Conservation (phyloP, 2,113 vertebrate species). For the Eretmochelys imbricata region DNA sequence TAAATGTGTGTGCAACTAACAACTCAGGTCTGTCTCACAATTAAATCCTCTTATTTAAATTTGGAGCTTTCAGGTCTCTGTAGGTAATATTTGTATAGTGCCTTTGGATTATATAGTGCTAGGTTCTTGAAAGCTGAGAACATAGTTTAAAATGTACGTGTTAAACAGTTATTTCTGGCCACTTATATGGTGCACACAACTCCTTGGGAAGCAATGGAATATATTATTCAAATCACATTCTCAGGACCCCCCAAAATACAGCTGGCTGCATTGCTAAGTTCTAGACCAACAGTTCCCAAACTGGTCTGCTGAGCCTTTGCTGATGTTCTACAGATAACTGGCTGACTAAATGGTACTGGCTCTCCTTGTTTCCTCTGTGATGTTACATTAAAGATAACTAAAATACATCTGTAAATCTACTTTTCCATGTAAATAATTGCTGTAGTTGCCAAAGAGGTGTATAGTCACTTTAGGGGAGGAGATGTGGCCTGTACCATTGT, state of each 20-base stretch:
- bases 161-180: background rate
- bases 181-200: background rate
- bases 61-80: background rate
- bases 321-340: background rate
- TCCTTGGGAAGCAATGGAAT: background rate
- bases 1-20: background rate
- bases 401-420: background rate
- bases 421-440: background rate
- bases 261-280: background rate
- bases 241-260: background rate
- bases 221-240: background rate
- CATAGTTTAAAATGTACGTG: background rate
- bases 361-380: background rate
- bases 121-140: background rate
- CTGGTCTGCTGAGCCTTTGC: background rate
- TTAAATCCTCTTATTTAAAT: background rate
- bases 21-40: background rate
- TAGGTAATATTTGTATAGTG: background rate
- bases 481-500: background rate
- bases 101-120: background rate
- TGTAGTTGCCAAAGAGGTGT: background rate
- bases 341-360: background rate
- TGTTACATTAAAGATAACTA: accelerated
- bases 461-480: background rate
- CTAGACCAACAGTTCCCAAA: background rate